phyloP scores from a whole-genome alignment of 2,113 vertebrate genomes.

The Mustela lutreola region DNA sequence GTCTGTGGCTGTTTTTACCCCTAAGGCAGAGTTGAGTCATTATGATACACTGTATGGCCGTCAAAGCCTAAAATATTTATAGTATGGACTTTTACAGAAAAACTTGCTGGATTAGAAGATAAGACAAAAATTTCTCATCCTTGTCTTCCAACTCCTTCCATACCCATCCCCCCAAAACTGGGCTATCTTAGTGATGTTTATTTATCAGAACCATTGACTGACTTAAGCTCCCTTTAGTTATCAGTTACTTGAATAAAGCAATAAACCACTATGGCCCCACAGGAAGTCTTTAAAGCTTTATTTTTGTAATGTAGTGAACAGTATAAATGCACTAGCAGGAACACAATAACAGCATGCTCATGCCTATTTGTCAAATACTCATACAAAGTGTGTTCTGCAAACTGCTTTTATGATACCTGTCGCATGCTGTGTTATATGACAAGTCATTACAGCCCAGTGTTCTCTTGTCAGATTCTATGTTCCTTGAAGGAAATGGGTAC shows the following conservation, averaged over 20 bases:
- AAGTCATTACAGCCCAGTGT: not conserved
- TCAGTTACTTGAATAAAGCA: not conserved
- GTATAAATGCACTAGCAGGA: not conserved
- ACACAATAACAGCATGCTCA: not conserved
- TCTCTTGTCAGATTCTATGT: not conserved
- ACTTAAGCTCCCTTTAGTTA: not conserved
- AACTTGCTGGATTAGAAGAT: not conserved
- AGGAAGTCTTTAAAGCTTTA: not conserved
- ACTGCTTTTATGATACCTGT: not conserved
- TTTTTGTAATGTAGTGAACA: not conserved
- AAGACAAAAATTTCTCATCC: not conserved
- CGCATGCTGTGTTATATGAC: not conserved
- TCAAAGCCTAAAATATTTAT: not conserved
- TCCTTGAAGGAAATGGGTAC: not conserved
- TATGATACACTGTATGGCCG: not conserved
- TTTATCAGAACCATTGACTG: not conserved
- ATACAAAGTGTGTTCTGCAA: not conserved
- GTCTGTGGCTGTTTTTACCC: not conserved
- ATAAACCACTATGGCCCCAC: not conserved
- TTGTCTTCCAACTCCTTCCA: not conserved
- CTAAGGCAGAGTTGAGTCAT: not conserved
- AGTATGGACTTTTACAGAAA: not conserved
- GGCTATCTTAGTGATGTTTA: not conserved
- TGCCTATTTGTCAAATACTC: not conserved
- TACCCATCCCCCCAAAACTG: accelerated